Evolutionary conservation across 2,888 invertebrate species (phyloP).

Genomic region (Melieria picta): DNA sequence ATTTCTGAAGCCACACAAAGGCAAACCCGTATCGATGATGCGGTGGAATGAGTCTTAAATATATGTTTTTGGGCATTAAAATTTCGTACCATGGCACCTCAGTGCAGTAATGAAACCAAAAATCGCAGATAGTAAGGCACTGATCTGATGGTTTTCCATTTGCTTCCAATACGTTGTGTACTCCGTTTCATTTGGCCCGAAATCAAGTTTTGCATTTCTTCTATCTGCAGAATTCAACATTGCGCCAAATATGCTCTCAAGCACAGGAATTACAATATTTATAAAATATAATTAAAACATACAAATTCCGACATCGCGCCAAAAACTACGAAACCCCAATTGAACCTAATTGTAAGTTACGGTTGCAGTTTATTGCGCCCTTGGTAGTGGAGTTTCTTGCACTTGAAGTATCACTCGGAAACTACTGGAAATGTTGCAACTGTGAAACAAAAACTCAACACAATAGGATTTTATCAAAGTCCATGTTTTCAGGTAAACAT

Average conservation of each 20-base stretch:
- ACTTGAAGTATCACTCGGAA: not conserved
- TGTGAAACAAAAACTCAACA: conserved; percentile 41
- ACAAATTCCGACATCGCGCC: not conserved
- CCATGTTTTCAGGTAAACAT: conserved; percentile 53
- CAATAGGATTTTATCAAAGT: conserved; percentile 53
- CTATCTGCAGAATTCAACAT: conserved; percentile 13
- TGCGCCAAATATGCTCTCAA: conserved; percentile 11
- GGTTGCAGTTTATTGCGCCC: too few relatives aligned
- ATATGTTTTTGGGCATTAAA: too few relatives aligned
- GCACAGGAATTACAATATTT: not conserved
- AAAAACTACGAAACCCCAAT: too few relatives aligned
- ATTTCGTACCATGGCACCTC: too few relatives aligned
- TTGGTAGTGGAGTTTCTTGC: too few relatives aligned
- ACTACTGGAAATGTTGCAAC: conserved; percentile 29
- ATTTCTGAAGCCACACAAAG: too few relatives aligned
- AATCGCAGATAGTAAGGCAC: too few relatives aligned
- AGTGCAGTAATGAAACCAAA: too few relatives aligned
- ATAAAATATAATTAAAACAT: not conserved
- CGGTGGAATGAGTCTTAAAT: too few relatives aligned
- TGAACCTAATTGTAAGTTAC: too few relatives aligned
- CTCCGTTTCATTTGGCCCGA: not conserved
- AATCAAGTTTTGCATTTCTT: conserved; percentile 5
- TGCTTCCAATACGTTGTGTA: not conserved
- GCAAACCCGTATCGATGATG: too few relatives aligned
- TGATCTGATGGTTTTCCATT: not conserved